These are phyloP conservation scores for Probosciger aterrimus DNA, from an alignment of 2,113 vertebrate species.

Conservation along the genomic window DNA sequence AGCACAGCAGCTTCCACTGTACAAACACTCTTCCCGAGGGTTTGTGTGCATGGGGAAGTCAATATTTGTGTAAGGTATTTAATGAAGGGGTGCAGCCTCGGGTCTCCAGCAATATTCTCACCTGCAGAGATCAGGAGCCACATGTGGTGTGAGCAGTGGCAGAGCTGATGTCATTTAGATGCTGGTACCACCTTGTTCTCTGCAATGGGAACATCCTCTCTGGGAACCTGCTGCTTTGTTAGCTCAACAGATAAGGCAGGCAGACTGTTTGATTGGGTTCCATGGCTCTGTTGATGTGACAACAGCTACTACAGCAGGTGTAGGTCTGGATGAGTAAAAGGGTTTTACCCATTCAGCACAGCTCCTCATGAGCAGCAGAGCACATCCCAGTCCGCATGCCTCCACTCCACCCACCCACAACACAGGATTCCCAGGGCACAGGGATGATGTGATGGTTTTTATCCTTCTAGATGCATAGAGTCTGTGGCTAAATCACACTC, in stretches of 20 bases:
- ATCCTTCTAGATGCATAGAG: background rate
- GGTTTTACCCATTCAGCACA: background rate
- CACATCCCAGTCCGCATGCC: background rate
- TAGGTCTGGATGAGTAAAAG: background rate
- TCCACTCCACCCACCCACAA: background rate
- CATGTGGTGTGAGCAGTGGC: background rate
- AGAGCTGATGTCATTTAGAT: background rate
- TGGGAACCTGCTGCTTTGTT: background rate
- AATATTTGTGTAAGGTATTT: conserved; percentile 72
- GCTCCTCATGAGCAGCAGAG: background rate
- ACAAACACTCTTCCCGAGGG: conserved; percentile 22
- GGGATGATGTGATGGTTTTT: background rate
- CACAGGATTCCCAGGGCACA: background rate
- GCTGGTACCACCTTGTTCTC: background rate
- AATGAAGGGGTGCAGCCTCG: conserved; percentile 51
- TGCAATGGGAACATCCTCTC: background rate
- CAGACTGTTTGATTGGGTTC: background rate
- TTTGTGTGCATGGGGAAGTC: conserved; percentile 49
- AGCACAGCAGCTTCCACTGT: background rate
- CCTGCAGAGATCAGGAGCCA: background rate
- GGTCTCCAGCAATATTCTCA: conserved; percentile 34
- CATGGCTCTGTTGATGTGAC: background rate
- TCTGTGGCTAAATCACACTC: background rate
- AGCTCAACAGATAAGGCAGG: background rate
- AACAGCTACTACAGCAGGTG: background rate